Evolutionary conservation across 2,113 vertebrate species (phyloP).

Genomic region (Gadus chalcogrammus): DNA sequence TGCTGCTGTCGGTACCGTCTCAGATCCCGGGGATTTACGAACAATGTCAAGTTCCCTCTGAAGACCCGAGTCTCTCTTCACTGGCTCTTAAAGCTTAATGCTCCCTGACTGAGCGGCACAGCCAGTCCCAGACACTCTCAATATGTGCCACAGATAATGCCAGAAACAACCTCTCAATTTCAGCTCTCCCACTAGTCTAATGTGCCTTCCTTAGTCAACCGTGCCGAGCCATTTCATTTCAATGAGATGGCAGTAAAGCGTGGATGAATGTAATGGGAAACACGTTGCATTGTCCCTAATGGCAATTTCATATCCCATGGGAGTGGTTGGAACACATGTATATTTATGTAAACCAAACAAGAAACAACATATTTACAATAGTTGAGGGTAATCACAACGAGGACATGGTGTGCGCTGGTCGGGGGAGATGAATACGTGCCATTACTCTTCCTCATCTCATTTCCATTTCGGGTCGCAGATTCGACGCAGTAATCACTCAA

Average conservation of each 20-base stretch:
- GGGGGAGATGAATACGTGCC: slow-evolving; percentile 80
- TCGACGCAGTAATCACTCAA: slow-evolving; percentile 77
- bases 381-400: slow-evolving; percentile 77
- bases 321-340: slow-evolving; percentile 61
- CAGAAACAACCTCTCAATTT: slow-evolving; percentile 71
- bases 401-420: slow-evolving; percentile 67
- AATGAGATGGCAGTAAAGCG: slow-evolving; percentile 36
- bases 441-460: slow-evolving; percentile 80
- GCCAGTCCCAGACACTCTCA: slow-evolving; percentile 52
- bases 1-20: slow-evolving; percentile 43
- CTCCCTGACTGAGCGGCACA: slow-evolving; percentile 60
- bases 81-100: slow-evolving; percentile 67
- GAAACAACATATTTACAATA: slow-evolving; percentile 78
- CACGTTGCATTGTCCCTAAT: slow-evolving; percentile 59
- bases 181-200: slow-evolving; percentile 54
- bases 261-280: slow-evolving; percentile 55
- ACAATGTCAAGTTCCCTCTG: slow-evolving; percentile 69
- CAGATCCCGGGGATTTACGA: slow-evolving; percentile 64
- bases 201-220: slow-evolving; percentile 48
- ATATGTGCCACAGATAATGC: slow-evolving; percentile 66
- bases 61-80: slow-evolving; percentile 59
- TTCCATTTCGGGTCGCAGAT: slow-evolving; percentile 72
- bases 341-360: slow-evolving; percentile 70
- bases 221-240: slow-evolving; percentile 46
- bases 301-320: slow-evolving; percentile 55